Percentiles rank a stretch among this genome's conserved stretches.
Evolutionary conservation across 1,140 invertebrate genomes (phyloP).

Genomic region (Andricus grossulariae): DNA sequence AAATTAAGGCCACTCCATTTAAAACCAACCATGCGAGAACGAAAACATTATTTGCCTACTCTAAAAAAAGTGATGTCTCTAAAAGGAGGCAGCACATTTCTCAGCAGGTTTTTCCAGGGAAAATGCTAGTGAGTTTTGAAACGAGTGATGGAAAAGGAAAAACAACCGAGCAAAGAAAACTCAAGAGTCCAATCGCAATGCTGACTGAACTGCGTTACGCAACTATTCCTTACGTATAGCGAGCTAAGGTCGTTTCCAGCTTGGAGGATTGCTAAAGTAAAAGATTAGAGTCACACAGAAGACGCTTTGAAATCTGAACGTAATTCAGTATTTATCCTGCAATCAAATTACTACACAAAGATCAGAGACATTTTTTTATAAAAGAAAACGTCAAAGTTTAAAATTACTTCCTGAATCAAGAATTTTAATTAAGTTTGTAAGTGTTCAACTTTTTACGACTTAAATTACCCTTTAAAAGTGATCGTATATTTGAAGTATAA

Average conservation of each 20-base stretch:
- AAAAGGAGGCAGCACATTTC: conserved; percentile 4
- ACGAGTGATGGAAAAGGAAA: conserved; percentile 22
- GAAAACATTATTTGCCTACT: background rate
- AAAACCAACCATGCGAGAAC: background rate
- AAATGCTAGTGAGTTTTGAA: conserved; percentile 9
- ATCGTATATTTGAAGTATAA: no score
- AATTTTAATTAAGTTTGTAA: no score
- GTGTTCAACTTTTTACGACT: no score
- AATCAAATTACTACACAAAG: background rate
- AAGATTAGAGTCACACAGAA: background rate
- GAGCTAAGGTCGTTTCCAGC: conserved; percentile 32
- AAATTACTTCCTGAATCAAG: no score
- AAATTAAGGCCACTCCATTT: conserved; percentile 7
- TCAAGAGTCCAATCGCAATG: conserved; percentile 29
- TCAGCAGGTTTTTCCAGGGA: background rate
- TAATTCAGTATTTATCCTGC: no score
- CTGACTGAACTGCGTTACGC: conserved; percentile 38
- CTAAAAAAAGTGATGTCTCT: background rate
- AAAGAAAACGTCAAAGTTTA: no score
- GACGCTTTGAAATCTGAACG: no score
- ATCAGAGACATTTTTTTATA: no score
- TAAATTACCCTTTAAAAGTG: no score
- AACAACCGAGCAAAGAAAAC: background rate
- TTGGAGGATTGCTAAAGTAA: conserved; percentile 32
- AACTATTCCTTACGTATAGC: conserved; percentile 43